A percentile compares a stretch with the other conserved stretches of the same genome.
Evolutionary conservation across 2,888 invertebrate species (phyloP).

Genomic region (Ligdia adustata): DNA sequence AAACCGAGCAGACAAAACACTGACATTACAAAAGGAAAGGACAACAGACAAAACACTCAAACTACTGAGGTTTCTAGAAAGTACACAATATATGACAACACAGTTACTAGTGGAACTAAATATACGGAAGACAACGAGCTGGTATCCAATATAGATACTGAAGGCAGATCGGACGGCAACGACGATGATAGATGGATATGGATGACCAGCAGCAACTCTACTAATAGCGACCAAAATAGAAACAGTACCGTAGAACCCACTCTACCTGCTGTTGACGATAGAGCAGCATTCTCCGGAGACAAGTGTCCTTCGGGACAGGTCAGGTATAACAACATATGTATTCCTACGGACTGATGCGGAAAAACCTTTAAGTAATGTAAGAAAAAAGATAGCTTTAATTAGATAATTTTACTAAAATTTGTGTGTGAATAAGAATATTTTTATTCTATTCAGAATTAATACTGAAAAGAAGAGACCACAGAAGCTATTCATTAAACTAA

Average conservation of each 20-base stretch:
- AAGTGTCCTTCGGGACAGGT: slow-evolving; percentile 42
- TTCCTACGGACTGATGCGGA: slow-evolving; percentile 12
- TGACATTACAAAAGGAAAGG: not conserved
- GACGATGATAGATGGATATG: slow-evolving; percentile 37
- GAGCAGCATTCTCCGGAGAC: slow-evolving; percentile 42
- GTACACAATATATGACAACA: slow-evolving; percentile 6
- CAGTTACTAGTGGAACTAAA: slow-evolving; percentile 15
- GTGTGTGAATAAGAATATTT: too few relatives aligned
- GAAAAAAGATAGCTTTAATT: slow-evolving; percentile 16
- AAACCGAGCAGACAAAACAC: slow-evolving; percentile 5
- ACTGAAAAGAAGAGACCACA: too few relatives aligned
- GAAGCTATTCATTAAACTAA: too few relatives aligned
- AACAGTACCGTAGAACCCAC: slow-evolving; percentile 1
- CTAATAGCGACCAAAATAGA: slow-evolving; percentile 2
- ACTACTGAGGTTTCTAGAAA: slow-evolving; percentile 2
- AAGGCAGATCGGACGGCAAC: slow-evolving; percentile 3
- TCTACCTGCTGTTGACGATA: slow-evolving; percentile 36
- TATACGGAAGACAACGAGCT: slow-evolving; percentile 31
- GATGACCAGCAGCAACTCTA: slow-evolving; percentile 12
- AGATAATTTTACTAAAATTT: too few relatives aligned
- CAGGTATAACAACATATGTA: slow-evolving; percentile 26
- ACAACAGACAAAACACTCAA: slow-evolving; percentile 6
- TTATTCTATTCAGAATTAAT: too few relatives aligned
- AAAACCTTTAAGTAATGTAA: not conserved
- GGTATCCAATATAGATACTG: slow-evolving; percentile 1